Conservation (phyloP, 2,113 vertebrate genomes). For the Mixornis gularis region DNA sequence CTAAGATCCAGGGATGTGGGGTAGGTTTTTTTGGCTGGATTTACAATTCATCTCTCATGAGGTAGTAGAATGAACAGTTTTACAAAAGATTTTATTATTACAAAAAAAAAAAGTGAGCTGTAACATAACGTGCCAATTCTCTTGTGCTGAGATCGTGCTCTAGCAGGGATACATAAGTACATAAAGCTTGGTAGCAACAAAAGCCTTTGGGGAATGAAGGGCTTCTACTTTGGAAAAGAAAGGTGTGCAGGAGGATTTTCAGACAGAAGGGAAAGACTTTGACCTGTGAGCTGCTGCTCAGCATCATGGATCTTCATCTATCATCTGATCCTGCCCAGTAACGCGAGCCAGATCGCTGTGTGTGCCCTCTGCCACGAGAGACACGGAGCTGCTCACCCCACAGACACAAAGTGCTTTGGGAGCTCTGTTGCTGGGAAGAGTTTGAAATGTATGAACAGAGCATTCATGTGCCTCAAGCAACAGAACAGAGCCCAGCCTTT, state of each 20-base stretch:
- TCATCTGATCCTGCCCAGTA: slow-evolving; percentile 56
- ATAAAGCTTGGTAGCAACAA: background rate
- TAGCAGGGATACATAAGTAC: background rate
- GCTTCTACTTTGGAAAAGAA: background rate
- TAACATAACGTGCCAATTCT: background rate
- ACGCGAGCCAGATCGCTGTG: background rate
- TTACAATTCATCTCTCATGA: background rate
- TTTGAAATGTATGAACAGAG: background rate
- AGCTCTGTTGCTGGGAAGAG: slow-evolving; percentile 28
- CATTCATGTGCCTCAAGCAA: background rate
- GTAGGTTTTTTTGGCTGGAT: background rate
- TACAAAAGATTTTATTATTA: background rate
- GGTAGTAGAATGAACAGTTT: background rate
- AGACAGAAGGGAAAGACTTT: slow-evolving; percentile 1
- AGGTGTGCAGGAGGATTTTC: background rate
- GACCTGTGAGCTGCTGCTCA: slow-evolving; percentile 40
- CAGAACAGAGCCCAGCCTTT: background rate
- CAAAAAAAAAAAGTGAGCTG: background rate
- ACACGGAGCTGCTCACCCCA: slow-evolving; percentile 20
- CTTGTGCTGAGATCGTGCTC: background rate
- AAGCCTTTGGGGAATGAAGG: background rate
- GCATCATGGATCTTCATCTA: slow-evolving; percentile 20
- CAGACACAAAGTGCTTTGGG: background rate
- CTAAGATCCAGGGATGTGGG: background rate
- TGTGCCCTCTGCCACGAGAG: slow-evolving; percentile 54